These are phyloP conservation scores for Cephus rjabovi DNA, from an alignment of 2,888 invertebrate genomes.

Conservation along the genomic window DNA sequence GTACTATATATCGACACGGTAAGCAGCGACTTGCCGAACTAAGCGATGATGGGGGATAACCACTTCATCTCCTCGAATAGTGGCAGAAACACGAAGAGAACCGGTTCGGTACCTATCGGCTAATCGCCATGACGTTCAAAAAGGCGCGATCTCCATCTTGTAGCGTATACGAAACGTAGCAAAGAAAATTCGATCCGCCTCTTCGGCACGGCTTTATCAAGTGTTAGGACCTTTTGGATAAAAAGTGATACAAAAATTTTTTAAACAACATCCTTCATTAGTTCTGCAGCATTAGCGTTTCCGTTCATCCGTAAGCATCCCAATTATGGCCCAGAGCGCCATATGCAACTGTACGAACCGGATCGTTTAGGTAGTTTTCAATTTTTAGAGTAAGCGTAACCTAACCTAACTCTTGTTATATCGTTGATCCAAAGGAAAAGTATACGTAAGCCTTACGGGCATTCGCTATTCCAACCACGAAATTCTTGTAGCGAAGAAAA, in stretches of 20 bases:
- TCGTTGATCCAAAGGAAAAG: neutral
- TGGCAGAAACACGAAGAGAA: neutral
- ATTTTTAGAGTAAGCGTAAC: neutral
- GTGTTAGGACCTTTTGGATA: neutral
- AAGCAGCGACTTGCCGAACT: neutral
- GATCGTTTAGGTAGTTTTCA: neutral
- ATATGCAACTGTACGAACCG: neutral
- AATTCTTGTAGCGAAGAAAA: neutral
- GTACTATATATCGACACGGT: neutral
- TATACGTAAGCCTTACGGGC: neutral
- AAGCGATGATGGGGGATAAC: neutral
- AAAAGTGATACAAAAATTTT: neutral
- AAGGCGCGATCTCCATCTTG: neutral
- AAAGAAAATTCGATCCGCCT: neutral
- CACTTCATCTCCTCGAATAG: slow-evolving; percentile 1
- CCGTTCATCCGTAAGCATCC: neutral
- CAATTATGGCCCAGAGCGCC: neutral
- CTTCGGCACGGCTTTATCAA: neutral
- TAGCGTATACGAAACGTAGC: neutral
- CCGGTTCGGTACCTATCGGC: neutral
- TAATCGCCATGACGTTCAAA: neutral
- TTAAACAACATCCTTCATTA: neutral
- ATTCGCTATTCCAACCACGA: neutral
- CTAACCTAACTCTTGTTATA: neutral
- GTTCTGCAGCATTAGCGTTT: neutral